Evolutionary conservation across 2,888 invertebrate genomes (phyloP).

Genomic region (Dinocampus coccinellae): DNA sequence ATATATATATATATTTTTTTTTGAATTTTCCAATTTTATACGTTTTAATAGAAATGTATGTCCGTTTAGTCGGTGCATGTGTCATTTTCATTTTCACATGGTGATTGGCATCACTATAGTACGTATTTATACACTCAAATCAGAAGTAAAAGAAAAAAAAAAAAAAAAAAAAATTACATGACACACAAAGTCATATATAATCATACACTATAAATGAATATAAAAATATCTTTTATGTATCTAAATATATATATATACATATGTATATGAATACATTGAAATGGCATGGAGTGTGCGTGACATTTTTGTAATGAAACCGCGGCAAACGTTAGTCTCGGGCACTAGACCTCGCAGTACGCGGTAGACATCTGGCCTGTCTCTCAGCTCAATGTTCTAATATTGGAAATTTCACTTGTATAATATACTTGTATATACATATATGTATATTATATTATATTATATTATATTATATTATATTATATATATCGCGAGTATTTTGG

Average conservation of each 20-base stretch:
- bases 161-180: not conserved
- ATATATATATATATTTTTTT: too few relatives aligned
- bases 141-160: not conserved
- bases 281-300: slow-evolving; percentile 58
- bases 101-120: not conserved
- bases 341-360: slow-evolving; percentile 44
- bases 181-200: not conserved
- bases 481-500: not conserved
- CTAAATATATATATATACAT: not conserved
- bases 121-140: not conserved
- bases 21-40: too few relatives aligned
- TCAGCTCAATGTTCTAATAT: slow-evolving; percentile 67
- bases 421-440: slow-evolving; percentile 23
- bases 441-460: slow-evolving; percentile 47
- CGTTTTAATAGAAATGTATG: too few relatives aligned
- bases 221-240: slow-evolving; percentile 2
- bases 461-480: not conserved
- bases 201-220: slow-evolving; percentile 5
- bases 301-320: slow-evolving; percentile 69
- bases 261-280: not conserved
- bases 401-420: slow-evolving; percentile 61
- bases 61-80: too few relatives aligned
- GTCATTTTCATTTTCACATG: not conserved
- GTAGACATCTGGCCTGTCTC: slow-evolving; percentile 66
- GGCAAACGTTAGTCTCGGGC: slow-evolving; percentile 54